These are phyloP conservation scores for Saguinus imperator DNA, from an alignment of 2,113 vertebrate species.

Conservation along the genomic window DNA sequence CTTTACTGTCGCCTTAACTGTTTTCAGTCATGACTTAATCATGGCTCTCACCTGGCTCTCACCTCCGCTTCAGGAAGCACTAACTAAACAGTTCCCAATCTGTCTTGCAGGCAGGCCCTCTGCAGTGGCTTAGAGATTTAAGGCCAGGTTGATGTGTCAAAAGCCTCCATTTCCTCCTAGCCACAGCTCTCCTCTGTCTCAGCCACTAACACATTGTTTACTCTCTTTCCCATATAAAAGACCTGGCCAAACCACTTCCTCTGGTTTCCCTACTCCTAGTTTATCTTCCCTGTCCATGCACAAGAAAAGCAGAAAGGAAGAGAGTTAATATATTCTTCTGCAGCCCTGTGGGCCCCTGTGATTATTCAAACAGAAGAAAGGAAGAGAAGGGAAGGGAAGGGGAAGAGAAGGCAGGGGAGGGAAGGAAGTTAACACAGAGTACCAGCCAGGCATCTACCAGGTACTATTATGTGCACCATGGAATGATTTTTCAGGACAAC, in stretches of 20 bases:
- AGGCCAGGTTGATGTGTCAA: conserved; percentile 20
- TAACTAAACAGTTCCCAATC: neutral
- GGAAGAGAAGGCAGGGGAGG: neutral
- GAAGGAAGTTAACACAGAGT: neutral
- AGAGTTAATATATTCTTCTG: neutral
- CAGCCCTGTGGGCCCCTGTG: neutral
- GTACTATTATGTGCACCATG: neutral
- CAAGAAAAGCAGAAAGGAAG: neutral
- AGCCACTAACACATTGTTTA: conserved; percentile 1
- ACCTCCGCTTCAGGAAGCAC: conserved; percentile 16
- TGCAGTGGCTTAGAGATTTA: conserved; percentile 28
- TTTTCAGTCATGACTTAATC: conserved; percentile 33
- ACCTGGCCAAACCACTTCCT: neutral
- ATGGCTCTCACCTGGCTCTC: conserved; percentile 1
- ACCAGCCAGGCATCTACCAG: neutral
- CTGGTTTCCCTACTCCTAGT: neutral
- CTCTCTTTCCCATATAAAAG: conserved; percentile 38
- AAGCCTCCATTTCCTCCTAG: neutral
- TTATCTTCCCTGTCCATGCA: conserved; percentile 50
- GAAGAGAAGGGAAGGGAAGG: neutral
- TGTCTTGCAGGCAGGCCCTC: neutral
- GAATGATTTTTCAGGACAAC: neutral
- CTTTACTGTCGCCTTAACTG: neutral
- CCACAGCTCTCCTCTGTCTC: neutral
- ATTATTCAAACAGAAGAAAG: conserved; percentile 20